Evolutionary conservation across 2,113 vertebrate species (phyloP).

Genomic region (Mystacornis crossleyi): DNA sequence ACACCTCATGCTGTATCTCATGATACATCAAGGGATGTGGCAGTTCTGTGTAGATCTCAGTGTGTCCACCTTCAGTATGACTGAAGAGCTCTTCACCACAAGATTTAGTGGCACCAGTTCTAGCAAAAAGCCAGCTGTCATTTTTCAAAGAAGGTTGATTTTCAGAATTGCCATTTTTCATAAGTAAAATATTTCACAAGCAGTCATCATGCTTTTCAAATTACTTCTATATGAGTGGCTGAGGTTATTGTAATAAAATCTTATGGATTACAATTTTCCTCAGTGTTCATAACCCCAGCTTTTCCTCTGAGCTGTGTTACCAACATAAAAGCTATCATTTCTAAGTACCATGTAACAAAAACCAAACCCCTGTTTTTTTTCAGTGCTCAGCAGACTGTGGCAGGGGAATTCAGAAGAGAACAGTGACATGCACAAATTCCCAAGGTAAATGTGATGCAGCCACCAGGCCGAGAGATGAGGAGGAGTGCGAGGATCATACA

Average conservation of each 20-base stretch:
- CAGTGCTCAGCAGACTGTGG: slow-evolving; percentile 94
- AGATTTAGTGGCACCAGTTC: not conserved
- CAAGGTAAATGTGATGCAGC: slow-evolving; percentile 87
- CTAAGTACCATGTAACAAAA: not conserved
- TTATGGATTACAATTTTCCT: not conserved
- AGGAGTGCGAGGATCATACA: slow-evolving; percentile 88
- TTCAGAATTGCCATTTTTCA: not conserved
- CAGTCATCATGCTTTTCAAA: not conserved
- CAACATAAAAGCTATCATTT: not conserved
- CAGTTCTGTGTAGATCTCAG: not conserved
- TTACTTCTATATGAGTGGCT: not conserved
- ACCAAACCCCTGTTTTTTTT: not conserved
- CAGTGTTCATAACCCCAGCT: not conserved
- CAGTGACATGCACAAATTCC: slow-evolving; percentile 87
- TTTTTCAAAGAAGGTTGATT: not conserved
- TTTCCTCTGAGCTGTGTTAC: not conserved
- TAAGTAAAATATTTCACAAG: not conserved
- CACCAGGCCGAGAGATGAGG: slow-evolving; percentile 81
- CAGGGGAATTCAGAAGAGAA: slow-evolving; percentile 82
- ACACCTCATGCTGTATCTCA: not conserved
- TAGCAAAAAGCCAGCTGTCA: not conserved
- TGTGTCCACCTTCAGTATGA: not conserved
- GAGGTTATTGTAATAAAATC: not conserved
- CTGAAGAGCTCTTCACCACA: not conserved
- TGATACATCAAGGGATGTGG: not conserved